Base-by-base conservation (phyloP, 2,113 vertebrate species). In the Etheostoma cragini region DNA sequence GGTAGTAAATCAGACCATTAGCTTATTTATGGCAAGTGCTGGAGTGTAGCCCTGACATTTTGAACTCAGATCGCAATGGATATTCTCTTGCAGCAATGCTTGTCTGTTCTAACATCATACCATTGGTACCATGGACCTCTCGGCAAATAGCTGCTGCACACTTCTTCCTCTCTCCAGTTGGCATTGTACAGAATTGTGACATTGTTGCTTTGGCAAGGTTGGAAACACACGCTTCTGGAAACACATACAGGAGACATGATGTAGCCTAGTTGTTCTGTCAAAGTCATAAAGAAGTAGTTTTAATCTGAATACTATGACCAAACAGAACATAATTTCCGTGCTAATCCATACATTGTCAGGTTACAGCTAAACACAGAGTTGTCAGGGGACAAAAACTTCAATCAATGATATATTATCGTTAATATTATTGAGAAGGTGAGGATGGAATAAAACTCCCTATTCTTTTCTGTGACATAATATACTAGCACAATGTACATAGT, bases 61-160 rank as follows among this genome's bases (percentile, higher is more conserved):
- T 91, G 83, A 88, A 88, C 86, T 74, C 60, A 67, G 74, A 82
- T 89, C 83, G 85, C 83, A 84, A 74, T 63, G 12, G 78, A 79
- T 72, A 50, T 84, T 84, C 26, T 78, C 50, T 61, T 70, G 78
- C 72, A 54, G 63, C 47, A 24, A 64, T 52, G 72, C 80, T 71
- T 49, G 69, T 58, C 65, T 22, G 8, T 57, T 75, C 42, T 45
- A 45, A 65, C 50, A 46, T 82, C 75, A 83, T 93, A 95, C 90
- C 96, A 92, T 97, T 96, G 91, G 94, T 94, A 90, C 95, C 95
- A 52, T 96, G 96, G 91, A 98, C 96, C 92, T 98, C 97, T 92
- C 93, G 95, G 92, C 96, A 95, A 94, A 98, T 96, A 94, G 96
- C 97, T 54, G 96, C 94, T 53, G 97, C 97, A 90, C 95, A 94